A percentile compares a stretch with the other conserved stretches of the same genome.
These are phyloP conservation scores for Dicycla oo DNA, from an alignment of 2,888 invertebrate genomes.

Conservation along the genomic window DNA sequence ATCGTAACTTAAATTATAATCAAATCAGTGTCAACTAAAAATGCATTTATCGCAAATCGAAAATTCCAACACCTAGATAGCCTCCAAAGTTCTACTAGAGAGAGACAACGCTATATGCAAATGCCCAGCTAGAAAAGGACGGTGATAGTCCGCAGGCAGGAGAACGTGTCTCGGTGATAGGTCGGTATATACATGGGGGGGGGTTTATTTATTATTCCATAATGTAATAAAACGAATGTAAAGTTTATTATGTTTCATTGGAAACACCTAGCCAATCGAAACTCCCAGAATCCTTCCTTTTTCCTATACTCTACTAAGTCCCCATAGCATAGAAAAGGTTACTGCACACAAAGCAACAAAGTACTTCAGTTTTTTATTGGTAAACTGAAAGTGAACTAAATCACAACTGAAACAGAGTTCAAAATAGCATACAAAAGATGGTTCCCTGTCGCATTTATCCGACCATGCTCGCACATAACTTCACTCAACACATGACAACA, in stretches of 20 bases:
- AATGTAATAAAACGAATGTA: conserved; percentile 88
- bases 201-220: conserved; percentile 89
- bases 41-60: conserved; percentile 16
- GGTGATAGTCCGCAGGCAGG: conserved; percentile 80
- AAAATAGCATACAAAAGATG: neutral
- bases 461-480: neutral
- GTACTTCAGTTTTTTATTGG: neutral
- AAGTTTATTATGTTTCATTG: conserved; percentile 84
- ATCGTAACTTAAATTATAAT: conserved; percentile 19
- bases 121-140: conserved; percentile 75
- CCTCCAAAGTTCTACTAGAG: conserved; percentile 36
- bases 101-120: conserved; percentile 58
- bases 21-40: conserved; percentile 8
- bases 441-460: neutral
- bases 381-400: neutral
- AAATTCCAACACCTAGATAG: conserved; percentile 1
- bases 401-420: neutral
- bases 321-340: neutral
- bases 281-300: conserved; percentile 40
- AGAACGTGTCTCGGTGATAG: conserved; percentile 85
- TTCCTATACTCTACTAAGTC: neutral
- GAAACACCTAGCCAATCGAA: conserved; percentile 24
- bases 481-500: no score
- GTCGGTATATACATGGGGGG: conserved; percentile 81
- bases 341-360: neutral